Evolutionary conservation across 2,797 vertebrate species (phyloP).

Genomic region (Myotis findleyi): DNA sequence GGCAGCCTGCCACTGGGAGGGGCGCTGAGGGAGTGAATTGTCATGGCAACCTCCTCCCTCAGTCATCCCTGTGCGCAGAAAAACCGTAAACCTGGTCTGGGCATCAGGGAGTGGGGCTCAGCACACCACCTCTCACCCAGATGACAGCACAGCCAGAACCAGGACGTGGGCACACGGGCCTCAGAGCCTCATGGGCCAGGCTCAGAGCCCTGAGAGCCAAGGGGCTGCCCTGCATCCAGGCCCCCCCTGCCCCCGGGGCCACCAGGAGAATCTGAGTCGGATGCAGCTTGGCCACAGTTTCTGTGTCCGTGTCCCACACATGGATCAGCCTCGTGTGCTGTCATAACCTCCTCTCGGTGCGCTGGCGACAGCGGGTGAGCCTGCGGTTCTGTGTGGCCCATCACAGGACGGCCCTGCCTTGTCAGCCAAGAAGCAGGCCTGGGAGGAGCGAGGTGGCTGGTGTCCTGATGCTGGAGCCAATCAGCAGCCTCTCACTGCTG

Average conservation of each 20-base stretch:
- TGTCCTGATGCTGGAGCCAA: too few relatives aligned
- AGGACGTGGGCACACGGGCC: too few relatives aligned
- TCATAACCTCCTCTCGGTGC: rapidly evolving
- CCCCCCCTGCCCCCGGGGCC: rapidly evolving
- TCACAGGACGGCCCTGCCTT: rapidly evolving
- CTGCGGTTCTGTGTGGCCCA: rapidly evolving
- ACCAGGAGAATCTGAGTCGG: neutral
- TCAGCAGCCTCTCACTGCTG: neutral
- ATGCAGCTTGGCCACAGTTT: neutral
- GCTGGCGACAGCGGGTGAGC: rapidly evolving
- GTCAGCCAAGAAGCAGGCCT: neutral
- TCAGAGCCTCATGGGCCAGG: neutral
- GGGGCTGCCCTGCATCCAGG: neutral
- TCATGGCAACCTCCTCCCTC: constrained; percentile 45
- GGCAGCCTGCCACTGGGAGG: neutral
- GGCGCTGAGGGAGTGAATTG: neutral
- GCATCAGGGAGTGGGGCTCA: neutral
- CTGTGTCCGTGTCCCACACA: neutral
- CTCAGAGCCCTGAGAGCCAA: neutral
- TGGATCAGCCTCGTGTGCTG: rapidly evolving
- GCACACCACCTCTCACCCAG: rapidly evolving
- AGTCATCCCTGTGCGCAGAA: neutral
- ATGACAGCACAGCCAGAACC: neutral
- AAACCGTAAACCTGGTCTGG: neutral
- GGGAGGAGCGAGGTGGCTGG: rapidly evolving